A percentile compares a stretch with the other conserved stretches of the same genome.
Conservation (phyloP, 2,888 invertebrate species). For the Diploptera punctata region DNA sequence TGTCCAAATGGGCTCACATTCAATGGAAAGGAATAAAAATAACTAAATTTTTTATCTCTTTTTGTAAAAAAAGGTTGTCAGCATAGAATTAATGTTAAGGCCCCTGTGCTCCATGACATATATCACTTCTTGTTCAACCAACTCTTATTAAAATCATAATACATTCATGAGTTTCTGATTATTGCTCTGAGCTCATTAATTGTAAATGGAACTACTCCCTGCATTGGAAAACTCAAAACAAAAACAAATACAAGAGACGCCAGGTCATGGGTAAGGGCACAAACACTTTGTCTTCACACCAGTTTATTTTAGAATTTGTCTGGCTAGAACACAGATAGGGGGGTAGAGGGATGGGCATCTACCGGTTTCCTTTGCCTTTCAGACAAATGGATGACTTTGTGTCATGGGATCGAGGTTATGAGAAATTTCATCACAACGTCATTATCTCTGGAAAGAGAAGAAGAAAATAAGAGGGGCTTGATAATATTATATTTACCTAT, state of each 20-base stretch:
- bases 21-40: slow-evolving; percentile 34
- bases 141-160: slow-evolving; percentile 29
- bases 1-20: slow-evolving; percentile 37
- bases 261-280: slow-evolving; percentile 19
- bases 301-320: slow-evolving; percentile 6
- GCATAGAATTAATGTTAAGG: slow-evolving; percentile 38
- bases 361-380: slow-evolving; percentile 13
- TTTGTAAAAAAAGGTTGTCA: slow-evolving; percentile 24
- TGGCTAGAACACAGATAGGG: slow-evolving; percentile 23
- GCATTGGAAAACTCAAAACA: background rate
- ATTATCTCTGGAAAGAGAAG: background rate
- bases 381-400: slow-evolving; percentile 19
- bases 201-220: slow-evolving; percentile 14
- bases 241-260: background rate
- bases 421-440: background rate
- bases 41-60: slow-evolving; percentile 19
- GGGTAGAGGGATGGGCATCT: slow-evolving; percentile 27
- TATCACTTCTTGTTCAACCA: slow-evolving; percentile 34
- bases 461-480: background rate
- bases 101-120: slow-evolving; percentile 41
- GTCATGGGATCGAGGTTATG: slow-evolving; percentile 5
- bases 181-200: slow-evolving; percentile 41
- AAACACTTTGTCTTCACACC: slow-evolving; percentile 12
- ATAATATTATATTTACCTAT: slow-evolving; percentile 9
- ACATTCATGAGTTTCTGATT: slow-evolving; percentile 39